Evolutionary conservation across 2,113 vertebrate species (phyloP).

Genomic region (Turdus rufiventris): DNA sequence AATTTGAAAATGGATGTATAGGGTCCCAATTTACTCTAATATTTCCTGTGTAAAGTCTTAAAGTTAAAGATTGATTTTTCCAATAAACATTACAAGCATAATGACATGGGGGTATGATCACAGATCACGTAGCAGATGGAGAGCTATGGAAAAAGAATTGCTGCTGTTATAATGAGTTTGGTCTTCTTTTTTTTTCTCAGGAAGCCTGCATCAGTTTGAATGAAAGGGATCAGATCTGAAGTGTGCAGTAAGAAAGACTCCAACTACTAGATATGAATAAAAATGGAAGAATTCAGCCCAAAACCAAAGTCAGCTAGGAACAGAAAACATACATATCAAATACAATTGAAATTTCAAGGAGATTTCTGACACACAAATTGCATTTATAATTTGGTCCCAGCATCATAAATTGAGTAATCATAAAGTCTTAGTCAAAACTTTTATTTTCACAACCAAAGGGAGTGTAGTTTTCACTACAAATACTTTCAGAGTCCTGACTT

Average conservation of each 20-base stretch:
- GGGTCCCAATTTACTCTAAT: constrained; percentile 49
- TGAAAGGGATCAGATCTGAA: neutral
- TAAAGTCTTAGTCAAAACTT: neutral
- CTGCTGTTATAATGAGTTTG: neutral
- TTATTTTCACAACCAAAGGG: neutral
- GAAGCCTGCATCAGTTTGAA: neutral
- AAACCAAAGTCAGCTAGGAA: neutral
- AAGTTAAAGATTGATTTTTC: constrained; percentile 64
- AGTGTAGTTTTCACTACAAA: neutral
- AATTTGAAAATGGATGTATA: constrained; percentile 50
- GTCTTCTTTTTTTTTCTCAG: neutral
- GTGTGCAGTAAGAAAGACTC: neutral
- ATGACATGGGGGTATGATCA: constrained; percentile 38
- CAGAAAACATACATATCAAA: neutral
- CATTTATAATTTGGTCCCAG: neutral
- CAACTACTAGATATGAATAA: neutral
- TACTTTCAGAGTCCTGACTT: neutral
- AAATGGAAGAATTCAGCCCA: neutral
- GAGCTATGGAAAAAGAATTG: neutral
- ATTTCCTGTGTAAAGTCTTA: constrained; percentile 55
- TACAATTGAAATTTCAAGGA: neutral
- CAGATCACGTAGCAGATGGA: constrained; percentile 26
- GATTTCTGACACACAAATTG: neutral
- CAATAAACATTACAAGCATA: constrained; percentile 40
- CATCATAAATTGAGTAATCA: neutral